Evolutionary conservation across 2,888 invertebrate species (phyloP).

Genomic region (Margaritifera margaritifera): DNA sequence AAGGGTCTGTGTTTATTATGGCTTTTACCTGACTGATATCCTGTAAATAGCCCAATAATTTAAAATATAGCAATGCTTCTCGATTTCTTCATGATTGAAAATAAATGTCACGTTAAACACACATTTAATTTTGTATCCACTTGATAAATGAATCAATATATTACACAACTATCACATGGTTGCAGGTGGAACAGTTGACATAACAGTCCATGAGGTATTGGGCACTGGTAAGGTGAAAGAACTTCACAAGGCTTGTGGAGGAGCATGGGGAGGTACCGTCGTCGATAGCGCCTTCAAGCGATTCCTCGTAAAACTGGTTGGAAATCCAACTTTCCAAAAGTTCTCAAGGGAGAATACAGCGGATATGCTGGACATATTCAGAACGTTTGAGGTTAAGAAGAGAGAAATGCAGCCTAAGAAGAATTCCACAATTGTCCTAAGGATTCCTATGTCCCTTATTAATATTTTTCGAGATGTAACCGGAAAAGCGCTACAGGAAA

Average conservation of each 20-base stretch:
- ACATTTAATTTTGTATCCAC: too few relatives aligned
- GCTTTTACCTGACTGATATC: too few relatives aligned
- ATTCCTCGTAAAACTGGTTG: slow-evolving; percentile 1
- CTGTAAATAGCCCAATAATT: too few relatives aligned
- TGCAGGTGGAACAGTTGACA: slow-evolving; percentile 75
- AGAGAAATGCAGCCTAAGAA: neutral
- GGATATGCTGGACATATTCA: slow-evolving; percentile 4
- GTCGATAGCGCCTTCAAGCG: slow-evolving; percentile 9
- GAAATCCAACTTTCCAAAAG: neutral
- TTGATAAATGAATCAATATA: too few relatives aligned
- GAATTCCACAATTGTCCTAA: neutral
- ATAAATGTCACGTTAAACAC: too few relatives aligned
- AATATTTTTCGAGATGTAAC: too few relatives aligned
- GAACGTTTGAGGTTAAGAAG: slow-evolving; percentile 12
- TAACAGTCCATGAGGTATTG: slow-evolving; percentile 75
- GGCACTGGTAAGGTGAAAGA: slow-evolving; percentile 72
- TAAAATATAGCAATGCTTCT: too few relatives aligned
- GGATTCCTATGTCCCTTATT: too few relatives aligned
- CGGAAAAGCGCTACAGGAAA: too few relatives aligned
- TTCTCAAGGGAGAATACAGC: slow-evolving; percentile 4
- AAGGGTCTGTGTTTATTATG: too few relatives aligned
- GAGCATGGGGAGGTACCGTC: slow-evolving; percentile 61
- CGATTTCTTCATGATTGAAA: too few relatives aligned
- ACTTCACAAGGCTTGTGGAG: slow-evolving; percentile 76
- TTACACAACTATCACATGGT: too few relatives aligned